Conservation (phyloP, 2,888 invertebrate species). For the Dryobota labecula region DNA sequence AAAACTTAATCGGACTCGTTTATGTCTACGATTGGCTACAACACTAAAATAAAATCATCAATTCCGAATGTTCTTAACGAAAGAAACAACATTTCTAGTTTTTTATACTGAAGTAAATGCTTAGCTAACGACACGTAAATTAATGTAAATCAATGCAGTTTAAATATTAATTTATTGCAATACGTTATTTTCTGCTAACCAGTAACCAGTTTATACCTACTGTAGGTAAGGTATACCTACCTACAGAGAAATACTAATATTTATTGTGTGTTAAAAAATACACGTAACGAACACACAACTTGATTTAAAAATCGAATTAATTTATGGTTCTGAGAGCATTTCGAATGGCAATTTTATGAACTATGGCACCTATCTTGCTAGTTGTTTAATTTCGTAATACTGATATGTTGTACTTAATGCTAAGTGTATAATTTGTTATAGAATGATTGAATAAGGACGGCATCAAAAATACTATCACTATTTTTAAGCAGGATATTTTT, state of each 20-base stretch:
- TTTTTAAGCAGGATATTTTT: slow-evolving; percentile 23
- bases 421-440: slow-evolving; percentile 56
- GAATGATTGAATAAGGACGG: slow-evolving; percentile 71
- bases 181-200: slow-evolving; percentile 34
- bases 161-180: slow-evolving; percentile 28
- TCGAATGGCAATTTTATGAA: slow-evolving; percentile 54
- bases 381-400: slow-evolving; percentile 77
- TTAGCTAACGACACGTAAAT: background rate
- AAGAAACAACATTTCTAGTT: slow-evolving; percentile 20
- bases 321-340: slow-evolving; percentile 29
- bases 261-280: slow-evolving; percentile 7
- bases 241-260: slow-evolving; percentile 17
- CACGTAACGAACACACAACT: slow-evolving; percentile 2
- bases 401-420: slow-evolving; percentile 79
- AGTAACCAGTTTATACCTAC: slow-evolving; percentile 4
- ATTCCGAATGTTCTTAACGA: slow-evolving; percentile 34
- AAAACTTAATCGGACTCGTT: slow-evolving; percentile 12
- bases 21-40: slow-evolving; percentile 14
- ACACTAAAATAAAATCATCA: slow-evolving; percentile 14
- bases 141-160: slow-evolving; percentile 29
- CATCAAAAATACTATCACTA: slow-evolving; percentile 66
- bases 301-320: slow-evolving; percentile 18
- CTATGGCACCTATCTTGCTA: slow-evolving; percentile 80
- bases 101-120: slow-evolving; percentile 17
- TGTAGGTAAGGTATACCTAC: slow-evolving; percentile 13